Evolutionary conservation across 2,797 vertebrate species (phyloP).

Genomic region (Mus caroli): DNA sequence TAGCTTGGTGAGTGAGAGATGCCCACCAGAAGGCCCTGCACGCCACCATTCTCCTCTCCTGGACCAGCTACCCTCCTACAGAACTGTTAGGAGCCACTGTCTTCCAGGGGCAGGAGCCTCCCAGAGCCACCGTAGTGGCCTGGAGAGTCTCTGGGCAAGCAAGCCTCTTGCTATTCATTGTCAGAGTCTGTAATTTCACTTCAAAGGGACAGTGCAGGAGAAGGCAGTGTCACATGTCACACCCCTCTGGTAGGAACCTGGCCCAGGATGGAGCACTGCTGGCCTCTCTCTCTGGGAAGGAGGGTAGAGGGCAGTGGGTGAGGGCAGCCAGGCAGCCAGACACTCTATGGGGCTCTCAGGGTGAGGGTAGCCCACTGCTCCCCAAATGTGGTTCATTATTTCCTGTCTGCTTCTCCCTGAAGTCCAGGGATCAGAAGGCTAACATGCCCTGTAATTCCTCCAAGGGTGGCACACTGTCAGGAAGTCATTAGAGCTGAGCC

Average conservation of each 20-base stretch:
- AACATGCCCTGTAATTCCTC: background rate
- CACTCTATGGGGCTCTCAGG: background rate
- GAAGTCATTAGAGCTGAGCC: background rate
- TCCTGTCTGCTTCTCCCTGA: background rate
- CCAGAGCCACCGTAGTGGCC: slow-evolving; percentile 50
- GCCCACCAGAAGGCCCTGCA: background rate
- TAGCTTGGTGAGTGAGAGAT: background rate
- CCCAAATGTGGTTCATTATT: background rate
- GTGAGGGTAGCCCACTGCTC: background rate
- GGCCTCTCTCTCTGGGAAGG: background rate
- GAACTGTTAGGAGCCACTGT: slow-evolving; percentile 65
- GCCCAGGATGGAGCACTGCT: background rate
- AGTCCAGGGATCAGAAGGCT: background rate
- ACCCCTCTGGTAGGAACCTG: background rate
- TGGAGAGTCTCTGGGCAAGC: slow-evolving; percentile 40
- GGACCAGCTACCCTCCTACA: background rate
- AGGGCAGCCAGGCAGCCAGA: background rate
- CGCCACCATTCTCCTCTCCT: background rate
- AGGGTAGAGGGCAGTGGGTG: rapidly evolving
- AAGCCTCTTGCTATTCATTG: slow-evolving; percentile 24
- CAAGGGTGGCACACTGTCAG: background rate
- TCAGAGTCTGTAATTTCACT: slow-evolving; percentile 75
- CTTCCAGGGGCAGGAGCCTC: slow-evolving; percentile 63
- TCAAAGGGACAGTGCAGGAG: slow-evolving; percentile 74
- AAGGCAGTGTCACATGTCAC: background rate